phyloP scores from a whole-genome alignment of 2,113 vertebrate genomes.

The Rhipidura dahli region DNA sequence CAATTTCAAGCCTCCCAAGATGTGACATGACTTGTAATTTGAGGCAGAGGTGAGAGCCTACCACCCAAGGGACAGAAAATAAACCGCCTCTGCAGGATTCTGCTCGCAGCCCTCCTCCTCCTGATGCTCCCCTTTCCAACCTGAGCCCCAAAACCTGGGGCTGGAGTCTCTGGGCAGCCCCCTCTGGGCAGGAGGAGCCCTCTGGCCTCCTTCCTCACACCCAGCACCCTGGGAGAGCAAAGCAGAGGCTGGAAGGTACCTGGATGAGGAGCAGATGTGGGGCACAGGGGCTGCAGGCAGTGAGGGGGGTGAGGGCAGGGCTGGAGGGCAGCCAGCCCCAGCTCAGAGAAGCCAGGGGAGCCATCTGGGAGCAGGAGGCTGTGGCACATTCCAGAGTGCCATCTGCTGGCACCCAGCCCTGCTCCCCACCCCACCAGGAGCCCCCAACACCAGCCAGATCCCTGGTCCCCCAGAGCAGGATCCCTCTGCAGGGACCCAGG shows the following conservation, averaged over 20 bases:
- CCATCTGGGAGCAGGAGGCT: not conserved
- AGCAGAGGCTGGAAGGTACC: not conserved
- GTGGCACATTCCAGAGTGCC: not conserved
- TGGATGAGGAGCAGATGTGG: fast-evolving
- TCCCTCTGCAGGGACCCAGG: not conserved
- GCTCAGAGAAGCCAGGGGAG: not conserved
- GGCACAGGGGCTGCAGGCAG: not conserved
- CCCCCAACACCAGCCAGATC: not conserved
- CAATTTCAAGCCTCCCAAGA: conserved; percentile 47
- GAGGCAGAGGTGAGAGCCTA: conserved; percentile 26
- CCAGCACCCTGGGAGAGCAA: not conserved
- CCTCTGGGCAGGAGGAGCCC: not conserved
- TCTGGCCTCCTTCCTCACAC: not conserved
- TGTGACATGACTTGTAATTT: conserved; percentile 46
- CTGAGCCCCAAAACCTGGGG: fast-evolving
- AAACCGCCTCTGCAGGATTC: fast-evolving
- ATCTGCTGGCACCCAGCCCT: not conserved
- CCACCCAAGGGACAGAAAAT: not conserved
- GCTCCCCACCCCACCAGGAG: not conserved
- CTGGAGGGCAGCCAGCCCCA: not conserved
- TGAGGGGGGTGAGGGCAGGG: not conserved
- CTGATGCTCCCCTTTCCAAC: fast-evolving
- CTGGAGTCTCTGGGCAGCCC: not conserved
- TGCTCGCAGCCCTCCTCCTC: not conserved
- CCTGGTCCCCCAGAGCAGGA: too few species aligned